Evolutionary conservation across 2,888 invertebrate genomes (phyloP).

Genomic region (Cephus runcator): DNA sequence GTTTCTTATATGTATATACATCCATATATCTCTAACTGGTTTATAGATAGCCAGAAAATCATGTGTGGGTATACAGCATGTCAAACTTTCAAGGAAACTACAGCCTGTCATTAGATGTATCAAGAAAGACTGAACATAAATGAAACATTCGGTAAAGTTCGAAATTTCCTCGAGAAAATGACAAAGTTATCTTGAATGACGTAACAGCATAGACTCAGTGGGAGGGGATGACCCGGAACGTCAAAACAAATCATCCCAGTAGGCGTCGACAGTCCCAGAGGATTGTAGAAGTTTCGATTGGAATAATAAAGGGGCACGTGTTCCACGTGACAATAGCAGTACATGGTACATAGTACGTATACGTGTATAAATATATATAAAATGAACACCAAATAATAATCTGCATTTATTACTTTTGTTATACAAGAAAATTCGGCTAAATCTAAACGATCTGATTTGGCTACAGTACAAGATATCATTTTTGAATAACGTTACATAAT

Average conservation of each 20-base stretch:
- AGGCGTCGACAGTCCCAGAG: not conserved
- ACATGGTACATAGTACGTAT: not conserved
- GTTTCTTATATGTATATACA: not conserved
- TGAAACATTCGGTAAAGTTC: not conserved
- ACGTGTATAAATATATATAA: conserved; percentile 18
- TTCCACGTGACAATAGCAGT: not conserved
- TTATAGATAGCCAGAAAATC: not conserved
- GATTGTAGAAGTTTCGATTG: not conserved
- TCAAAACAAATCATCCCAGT: not conserved
- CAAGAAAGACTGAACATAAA: not conserved
- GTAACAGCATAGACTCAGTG: not conserved
- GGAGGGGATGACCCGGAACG: not conserved
- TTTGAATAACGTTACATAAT: conserved; percentile 47
- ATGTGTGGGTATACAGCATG: not conserved
- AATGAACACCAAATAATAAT: conserved; percentile 53
- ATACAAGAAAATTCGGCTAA: conserved; percentile 56
- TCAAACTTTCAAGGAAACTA: not conserved
- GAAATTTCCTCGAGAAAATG: not conserved
- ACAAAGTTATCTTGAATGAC: not conserved
- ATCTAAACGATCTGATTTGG: conserved; percentile 48
- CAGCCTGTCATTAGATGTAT: not conserved
- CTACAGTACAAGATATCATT: conserved; percentile 49
- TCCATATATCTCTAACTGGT: not conserved
- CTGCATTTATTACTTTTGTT: conserved; percentile 57
- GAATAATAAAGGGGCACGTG: not conserved